Percentiles rank a stretch among this genome's conserved stretches.
phyloP scores from a whole-genome alignment of 2,888 invertebrate species.

The Trachelus tabidus region DNA sequence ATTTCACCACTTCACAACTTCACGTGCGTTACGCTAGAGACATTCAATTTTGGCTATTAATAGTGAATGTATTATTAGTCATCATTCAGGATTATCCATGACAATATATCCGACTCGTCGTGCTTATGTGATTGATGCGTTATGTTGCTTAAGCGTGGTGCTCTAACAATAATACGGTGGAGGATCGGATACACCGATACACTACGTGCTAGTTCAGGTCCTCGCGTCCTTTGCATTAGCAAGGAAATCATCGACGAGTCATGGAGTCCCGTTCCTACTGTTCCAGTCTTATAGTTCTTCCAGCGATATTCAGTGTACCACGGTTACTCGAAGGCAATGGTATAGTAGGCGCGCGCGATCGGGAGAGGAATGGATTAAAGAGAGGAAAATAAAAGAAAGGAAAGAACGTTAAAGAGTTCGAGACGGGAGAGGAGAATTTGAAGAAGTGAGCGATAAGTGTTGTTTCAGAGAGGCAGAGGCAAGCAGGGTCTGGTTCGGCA shows the following conservation, averaged over 20 bases:
- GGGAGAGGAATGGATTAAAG: not conserved
- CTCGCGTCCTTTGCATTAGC: not conserved
- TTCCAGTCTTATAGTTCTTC: not conserved
- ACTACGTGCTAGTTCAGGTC: not conserved
- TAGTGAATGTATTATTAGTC: not conserved
- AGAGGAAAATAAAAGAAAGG: not conserved
- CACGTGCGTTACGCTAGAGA: conserved; percentile 29
- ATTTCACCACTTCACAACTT: conserved; percentile 15
- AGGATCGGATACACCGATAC: conserved; percentile 38
- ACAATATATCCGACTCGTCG: not conserved
- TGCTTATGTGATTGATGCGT: conserved; percentile 50
- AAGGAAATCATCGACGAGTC: not conserved
- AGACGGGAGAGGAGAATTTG: not conserved
- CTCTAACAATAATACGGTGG: conserved; percentile 51
- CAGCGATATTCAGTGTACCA: not conserved
- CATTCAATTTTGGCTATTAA: conserved; percentile 32
- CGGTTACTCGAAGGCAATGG: not conserved
- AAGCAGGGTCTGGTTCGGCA: conserved; percentile 77
- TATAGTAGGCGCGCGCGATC: not conserved
- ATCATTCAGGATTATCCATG: not conserved
- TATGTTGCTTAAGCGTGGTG: conserved; percentile 50
- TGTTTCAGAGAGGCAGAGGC: conserved; percentile 71
- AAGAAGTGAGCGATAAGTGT: conserved; percentile 58
- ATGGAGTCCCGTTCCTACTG: not conserved
- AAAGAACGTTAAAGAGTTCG: not conserved